phyloP scores from a whole-genome alignment of 30 jellyfish, hydroid and myxozoan species.

The Aurelia aurita complex sp. Pacific region DNA sequence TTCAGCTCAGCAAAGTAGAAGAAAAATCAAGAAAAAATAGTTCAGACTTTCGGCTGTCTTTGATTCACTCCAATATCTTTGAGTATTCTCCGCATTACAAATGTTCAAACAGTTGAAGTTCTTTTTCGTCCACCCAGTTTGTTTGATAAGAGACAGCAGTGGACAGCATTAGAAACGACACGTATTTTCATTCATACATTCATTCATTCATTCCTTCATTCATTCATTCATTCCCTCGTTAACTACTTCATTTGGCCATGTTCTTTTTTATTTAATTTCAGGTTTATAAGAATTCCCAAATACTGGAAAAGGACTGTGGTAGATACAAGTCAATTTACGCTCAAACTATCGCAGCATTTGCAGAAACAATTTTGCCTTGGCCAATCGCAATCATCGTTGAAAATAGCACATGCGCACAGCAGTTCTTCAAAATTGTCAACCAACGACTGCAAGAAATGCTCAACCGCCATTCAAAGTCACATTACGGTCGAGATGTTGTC shows the following conservation, averaged over 20 bases:
- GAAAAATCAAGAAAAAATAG: too few species aligned
- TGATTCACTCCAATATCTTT: too few species aligned
- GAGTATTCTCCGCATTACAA: too few species aligned
- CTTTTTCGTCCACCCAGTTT: neutral
- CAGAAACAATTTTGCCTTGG: neutral
- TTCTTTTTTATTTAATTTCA: too few species aligned
- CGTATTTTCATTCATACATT: too few species aligned
- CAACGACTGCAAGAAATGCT: neutral
- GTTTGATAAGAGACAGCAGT: neutral
- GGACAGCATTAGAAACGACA: neutral
- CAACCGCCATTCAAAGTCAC: neutral
- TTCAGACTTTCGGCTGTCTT: too few species aligned
- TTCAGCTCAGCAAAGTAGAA: too few species aligned
- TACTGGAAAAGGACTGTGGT: neutral
- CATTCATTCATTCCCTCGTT: too few species aligned
- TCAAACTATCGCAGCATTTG: neutral
- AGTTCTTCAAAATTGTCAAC: neutral
- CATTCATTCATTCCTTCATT: too few species aligned
- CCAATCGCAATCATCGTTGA: slow-evolving; percentile 16
- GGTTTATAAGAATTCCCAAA: neutral
- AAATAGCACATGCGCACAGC: neutral
- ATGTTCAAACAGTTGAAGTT: too few species aligned
- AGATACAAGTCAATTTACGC: slow-evolving; percentile 5
- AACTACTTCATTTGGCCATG: too few species aligned
- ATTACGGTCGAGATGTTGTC: neutral